Evolutionary conservation across 2,888 invertebrate species (phyloP).

Genomic region (Margaritifera margaritifera): DNA sequence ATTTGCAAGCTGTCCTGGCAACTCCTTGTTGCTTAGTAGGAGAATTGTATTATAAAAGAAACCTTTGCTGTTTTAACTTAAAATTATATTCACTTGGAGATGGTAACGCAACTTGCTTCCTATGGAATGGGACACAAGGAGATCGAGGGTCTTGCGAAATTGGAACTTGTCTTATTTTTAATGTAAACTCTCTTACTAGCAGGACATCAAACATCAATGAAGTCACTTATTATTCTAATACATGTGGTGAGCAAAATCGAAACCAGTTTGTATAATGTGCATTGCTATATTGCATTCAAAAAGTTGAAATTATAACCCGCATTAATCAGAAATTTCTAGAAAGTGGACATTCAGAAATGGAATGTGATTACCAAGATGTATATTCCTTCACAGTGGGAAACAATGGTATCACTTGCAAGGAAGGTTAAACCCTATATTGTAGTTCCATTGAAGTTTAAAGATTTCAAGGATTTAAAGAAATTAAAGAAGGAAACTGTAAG

Average conservation of each 20-base stretch:
- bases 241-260: conserved; percentile 1
- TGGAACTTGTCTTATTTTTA: conserved; percentile 5
- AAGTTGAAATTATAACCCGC: not conserved
- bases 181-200: conserved; percentile 8
- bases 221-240: not conserved
- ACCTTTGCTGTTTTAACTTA: conserved; percentile 18
- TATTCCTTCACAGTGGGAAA: not conserved
- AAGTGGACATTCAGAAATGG: not conserved
- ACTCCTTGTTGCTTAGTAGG: conserved; percentile 21
- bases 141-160: conserved; percentile 22
- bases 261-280: no score
- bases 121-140: conserved; percentile 23
- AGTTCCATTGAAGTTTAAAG: no score
- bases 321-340: not conserved
- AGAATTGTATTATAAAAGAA: conserved; percentile 30
- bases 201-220: not conserved
- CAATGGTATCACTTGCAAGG: not conserved
- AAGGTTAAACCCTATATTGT: not conserved
- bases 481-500: no score
- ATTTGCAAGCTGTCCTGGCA: conserved; percentile 19
- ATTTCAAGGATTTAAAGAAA: no score
- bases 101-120: conserved; percentile 13
- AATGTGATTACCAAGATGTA: no score
- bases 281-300: not conserved
- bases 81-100: conserved; percentile 16